A percentile compares a stretch with the other conserved stretches of the same genome.
Conservation (phyloP, 2,113 vertebrate genomes). For the Chauna torquata region DNA sequence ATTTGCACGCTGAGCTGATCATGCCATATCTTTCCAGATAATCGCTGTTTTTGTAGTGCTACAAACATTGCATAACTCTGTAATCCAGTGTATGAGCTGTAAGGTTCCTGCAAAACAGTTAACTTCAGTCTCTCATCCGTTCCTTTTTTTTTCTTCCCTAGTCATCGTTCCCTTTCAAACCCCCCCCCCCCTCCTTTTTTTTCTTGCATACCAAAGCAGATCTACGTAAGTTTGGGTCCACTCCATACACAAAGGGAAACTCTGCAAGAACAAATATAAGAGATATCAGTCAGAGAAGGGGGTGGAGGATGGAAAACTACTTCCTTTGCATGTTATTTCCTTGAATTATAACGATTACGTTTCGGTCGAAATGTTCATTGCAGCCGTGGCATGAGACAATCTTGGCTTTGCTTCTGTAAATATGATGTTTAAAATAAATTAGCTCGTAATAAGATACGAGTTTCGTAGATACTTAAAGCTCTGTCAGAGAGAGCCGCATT, state of each 20-base stretch:
- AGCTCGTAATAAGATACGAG: background rate
- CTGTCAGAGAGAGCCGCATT: background rate
- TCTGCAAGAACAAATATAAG: conserved; percentile 44
- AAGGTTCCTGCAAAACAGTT: background rate
- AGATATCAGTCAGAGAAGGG: background rate
- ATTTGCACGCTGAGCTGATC: background rate
- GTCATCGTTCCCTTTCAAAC: background rate
- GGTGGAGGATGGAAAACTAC: background rate
- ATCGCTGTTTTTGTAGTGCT: background rate
- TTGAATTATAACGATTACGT: conserved; percentile 41
- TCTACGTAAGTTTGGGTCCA: conserved; percentile 39
- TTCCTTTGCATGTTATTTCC: conserved; percentile 52
- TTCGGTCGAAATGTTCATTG: conserved; percentile 11
- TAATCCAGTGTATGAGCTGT: background rate
- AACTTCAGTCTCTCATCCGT: background rate
- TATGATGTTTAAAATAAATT: conserved; percentile 25
- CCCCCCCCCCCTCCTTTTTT: background rate
- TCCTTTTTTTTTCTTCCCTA: background rate
- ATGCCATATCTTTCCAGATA: too few species aligned
- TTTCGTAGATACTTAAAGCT: background rate
- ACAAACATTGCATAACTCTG: conserved; percentile 27
- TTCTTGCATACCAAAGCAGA: background rate
- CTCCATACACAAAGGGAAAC: conserved; percentile 50
- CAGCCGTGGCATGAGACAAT: conserved; percentile 2
- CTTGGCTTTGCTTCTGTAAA: conserved; percentile 30